A percentile compares a stretch with the other conserved stretches of the same genome.
Conservation (phyloP, 2,888 invertebrate genomes). For the Acleris literana region DNA sequence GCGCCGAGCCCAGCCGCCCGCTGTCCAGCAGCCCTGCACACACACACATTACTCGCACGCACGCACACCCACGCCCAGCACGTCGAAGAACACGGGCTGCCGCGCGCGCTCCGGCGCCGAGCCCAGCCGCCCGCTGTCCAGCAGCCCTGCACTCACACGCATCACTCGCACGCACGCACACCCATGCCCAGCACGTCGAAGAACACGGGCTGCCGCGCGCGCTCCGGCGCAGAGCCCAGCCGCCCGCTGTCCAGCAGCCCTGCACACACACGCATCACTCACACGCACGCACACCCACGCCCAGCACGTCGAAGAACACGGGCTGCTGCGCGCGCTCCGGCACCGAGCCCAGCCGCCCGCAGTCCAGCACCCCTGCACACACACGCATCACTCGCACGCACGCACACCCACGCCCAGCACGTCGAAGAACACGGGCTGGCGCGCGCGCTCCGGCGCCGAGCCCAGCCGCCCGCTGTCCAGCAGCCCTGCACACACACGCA, state of each 20-base stretch:
- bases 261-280: constrained; percentile 31
- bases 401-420: constrained; percentile 88
- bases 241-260: constrained; percentile 52
- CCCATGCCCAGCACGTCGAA: constrained; percentile 91
- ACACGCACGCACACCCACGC: constrained; percentile 87
- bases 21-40: constrained; percentile 52
- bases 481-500: constrained; percentile 46
- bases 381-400: constrained; percentile 83
- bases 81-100: constrained; percentile 90
- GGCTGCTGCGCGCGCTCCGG: constrained; percentile 62
- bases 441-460: constrained; percentile 43
- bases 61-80: constrained; percentile 89
- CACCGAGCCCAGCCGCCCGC: constrained; percentile 47
- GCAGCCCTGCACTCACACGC: constrained; percentile 50
- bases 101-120: constrained; percentile 44
- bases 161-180: constrained; percentile 85
- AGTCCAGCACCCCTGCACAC: constrained; percentile 51
- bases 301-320: constrained; percentile 93
- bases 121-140: constrained; percentile 50
- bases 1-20: constrained; percentile 46
- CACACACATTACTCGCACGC: constrained; percentile 64
- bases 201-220: constrained; percentile 84
- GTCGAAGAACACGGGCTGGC: constrained; percentile 90
- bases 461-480: constrained; percentile 50
- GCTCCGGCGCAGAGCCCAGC: constrained; percentile 47